Evolutionary conservation across 2,797 vertebrate genomes (phyloP), one percentile per base, ranked within the genome.

Genomic region (Hippocampus kuda): DNA sequence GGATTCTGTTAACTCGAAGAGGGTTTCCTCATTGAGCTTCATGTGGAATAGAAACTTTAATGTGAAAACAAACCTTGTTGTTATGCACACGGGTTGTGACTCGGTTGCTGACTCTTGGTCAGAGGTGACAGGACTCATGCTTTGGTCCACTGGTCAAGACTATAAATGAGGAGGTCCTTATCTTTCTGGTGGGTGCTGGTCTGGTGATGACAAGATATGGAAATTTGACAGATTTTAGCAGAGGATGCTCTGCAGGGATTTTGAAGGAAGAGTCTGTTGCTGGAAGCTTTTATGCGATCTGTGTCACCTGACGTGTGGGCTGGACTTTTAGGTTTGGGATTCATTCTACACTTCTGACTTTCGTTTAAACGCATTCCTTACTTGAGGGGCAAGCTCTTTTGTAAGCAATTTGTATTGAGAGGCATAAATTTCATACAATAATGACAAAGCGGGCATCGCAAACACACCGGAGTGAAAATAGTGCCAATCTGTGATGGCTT

Each of bases 401-500:
- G 27, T 20, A 38, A 60, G 8, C 16, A 20, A 34, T 34, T 16
- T 15, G 26, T 34, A 30, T 60, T 30, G 57, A 60, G 16, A 20
- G 16, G 6, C 27, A 60, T 18, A 34, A 16, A 4, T n/a, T 54
- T 8, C 46, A 24, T 65, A 46, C 42, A 13, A 64, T 16, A 65
- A 46, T 89, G 85, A 84, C 80, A 84, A 76, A 84, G 79, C 82
- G 81, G 81, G 73, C 79, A 76, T 82, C 77, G 79, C 81, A 85
- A 89, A 85, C 83, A 76, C 75, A 78, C 70, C 84, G 78, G 86
- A 83, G 77, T 75, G 72, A 78, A 61, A 86, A 88, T 86, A 83
- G 84, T 85, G 85, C 87, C 77, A 75, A 69, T 78, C 72, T 68
- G 73, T 89, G 89, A 90, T 91, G 89, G 89, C 91, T 90, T 89